Conservation (phyloP, 2,113 vertebrate species). For the Capreolus pygargus region DNA sequence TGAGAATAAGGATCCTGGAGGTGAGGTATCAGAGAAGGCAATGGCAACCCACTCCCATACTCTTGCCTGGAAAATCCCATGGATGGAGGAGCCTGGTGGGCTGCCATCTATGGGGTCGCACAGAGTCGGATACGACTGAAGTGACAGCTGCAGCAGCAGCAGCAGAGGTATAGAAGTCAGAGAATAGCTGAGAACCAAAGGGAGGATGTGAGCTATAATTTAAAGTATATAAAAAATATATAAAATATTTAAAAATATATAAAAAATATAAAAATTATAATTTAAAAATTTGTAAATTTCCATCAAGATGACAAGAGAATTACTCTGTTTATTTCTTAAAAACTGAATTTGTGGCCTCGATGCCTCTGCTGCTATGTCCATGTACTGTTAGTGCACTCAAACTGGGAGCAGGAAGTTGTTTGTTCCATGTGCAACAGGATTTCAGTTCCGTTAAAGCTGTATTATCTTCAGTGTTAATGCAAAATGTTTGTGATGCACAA, state of each 20-base stretch:
- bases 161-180: not conserved
- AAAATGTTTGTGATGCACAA: not conserved
- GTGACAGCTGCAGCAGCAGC: too few species aligned
- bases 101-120: too few species aligned
- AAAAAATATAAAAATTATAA: too few species aligned
- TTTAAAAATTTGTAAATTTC: too few species aligned
- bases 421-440: not conserved
- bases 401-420: not conserved
- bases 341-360: not conserved
- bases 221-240: too few species aligned
- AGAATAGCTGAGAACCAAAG: not conserved
- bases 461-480: not conserved
- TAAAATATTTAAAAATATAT: too few species aligned
- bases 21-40: too few species aligned
- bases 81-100: too few species aligned
- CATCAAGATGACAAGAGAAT: not conserved
- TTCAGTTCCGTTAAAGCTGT: not conserved
- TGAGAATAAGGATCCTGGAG: not conserved
- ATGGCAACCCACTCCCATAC: too few species aligned
- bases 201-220: not conserved
- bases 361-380: not conserved
- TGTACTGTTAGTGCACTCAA: not conserved
- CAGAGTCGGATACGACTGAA: too few species aligned
- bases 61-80: too few species aligned
- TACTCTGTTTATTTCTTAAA: not conserved